Evolutionary conservation across 2,113 vertebrate species (phyloP), one percentile per base, ranked within the genome.

Genomic region (Xiphias gladius): DNA sequence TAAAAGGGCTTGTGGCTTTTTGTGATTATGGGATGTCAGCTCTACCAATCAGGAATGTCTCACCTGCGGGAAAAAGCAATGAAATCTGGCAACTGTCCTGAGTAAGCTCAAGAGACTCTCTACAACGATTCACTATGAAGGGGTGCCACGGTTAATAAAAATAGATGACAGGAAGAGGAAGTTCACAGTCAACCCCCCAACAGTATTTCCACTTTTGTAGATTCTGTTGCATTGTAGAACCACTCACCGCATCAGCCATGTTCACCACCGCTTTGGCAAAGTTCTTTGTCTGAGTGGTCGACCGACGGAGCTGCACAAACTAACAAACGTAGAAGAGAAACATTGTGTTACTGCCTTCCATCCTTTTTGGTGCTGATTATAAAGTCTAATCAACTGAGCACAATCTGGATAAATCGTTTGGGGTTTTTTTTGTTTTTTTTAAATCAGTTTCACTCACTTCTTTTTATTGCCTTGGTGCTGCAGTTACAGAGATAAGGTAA

Each of bases 211-310:
- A 77, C 97, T 96, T 61, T 48, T 67, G 8, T 0, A 52, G 26
- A 32, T 50, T 32, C 3, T 9, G 17, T 22, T 32, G n/a, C 39
- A 28, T 19, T 46, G 30, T 11, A 28, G 26, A 62, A 19, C 3
- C 59, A 74, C 72, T 63, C 82, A 99, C 98, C 91, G 96, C 96
- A 32, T 99, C 98, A 0, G 97, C 98, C 95, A 99, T 96, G 94
- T 99, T 99, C 89, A 99, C 98, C 86, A 99, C 97, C 0, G 98
- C 97, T 95, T 99, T 99, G 92, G 97, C 97, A 12, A 98, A 99
- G 90, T 97, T 98, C 94, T 96, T 98, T n/a, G 97, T 97, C 91
- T 97, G 96, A 73, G 95, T 92, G 72, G 95, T 91, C 0, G 97
- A 98, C 48, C 95, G 95, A 24, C 96, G 95, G 84, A 97, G 94